Evolutionary conservation across 2,797 vertebrate genomes (phyloP), one percentile per base, ranked within the genome.

Genomic region (Sebastes matsubarae): DNA sequence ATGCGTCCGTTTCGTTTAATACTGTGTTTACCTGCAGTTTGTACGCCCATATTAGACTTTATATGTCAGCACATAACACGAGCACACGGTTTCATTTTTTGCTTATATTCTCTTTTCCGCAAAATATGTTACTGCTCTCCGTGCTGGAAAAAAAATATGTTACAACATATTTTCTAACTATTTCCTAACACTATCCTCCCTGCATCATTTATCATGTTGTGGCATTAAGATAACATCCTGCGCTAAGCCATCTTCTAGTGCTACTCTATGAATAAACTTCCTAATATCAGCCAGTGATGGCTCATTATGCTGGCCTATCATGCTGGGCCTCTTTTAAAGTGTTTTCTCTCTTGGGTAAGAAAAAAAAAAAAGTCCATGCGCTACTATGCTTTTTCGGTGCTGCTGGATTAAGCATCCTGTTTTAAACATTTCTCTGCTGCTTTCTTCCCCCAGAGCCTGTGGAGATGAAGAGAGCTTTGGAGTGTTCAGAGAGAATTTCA

Each of bases 131-230:
- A 55, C 57, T 74, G 24, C 68, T 82, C 59, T 81, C 18, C 36
- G n/a, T 74, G 63, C 72, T 80, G 70, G 68, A 68, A 52, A 52
- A 52, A 54, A 88, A 85, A 87, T 85, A 67, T 74, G 68, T 75
- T 75, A 32, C 72, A 72, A 78, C 69, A 87, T 82, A 75, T 88
- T 87, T 90, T 50, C 73, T 30, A 75, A 79, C 65, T 68, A 70
- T 86, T 85, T 90, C 77, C 87, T 67, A 87, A 82, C 79, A 74
- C 82, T 66, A 61, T 77, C 66, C 80, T 80, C 72, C 59, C 83
- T 83, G 90, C 86, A 93, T 91, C 93, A 92, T 94, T 92, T 93
- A 94, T 94, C 92, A 93, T 84, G 88, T 86, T 86, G 85, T 88
- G 90, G 87, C 91, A 91, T 92, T 89, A 92, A 91, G 90, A 94